Evolutionary conservation across 2,113 vertebrate species (phyloP), one percentile per base, ranked within the genome.

Genomic region (Sceloporus undulatus): DNA sequence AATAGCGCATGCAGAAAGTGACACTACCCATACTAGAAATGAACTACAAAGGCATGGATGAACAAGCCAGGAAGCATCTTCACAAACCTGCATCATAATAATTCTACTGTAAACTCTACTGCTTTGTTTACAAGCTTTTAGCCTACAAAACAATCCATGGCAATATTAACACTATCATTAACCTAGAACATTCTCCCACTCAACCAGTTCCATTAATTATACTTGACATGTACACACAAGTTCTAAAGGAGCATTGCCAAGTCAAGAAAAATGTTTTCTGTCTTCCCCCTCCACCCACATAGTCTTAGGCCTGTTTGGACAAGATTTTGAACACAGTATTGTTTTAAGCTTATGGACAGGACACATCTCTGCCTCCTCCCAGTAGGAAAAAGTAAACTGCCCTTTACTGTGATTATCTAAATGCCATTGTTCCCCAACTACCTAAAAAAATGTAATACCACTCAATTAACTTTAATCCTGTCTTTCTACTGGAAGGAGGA

Each of bases 251-350:
- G 34, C 56, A n/a, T 34, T 14, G 0, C 0, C 29, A 54, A 52
- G 23, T 27, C 11, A 48, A 66, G 42, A 34, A 19, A 23, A 19
- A 66, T 10, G 21, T 66, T 34, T 18, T 14, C 27, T 29, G 2
- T 11, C 34, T 75, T 7, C 29, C 59, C 81, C 0, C 13, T 19
- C 25, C 71, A 34, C 4, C 48, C 21, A 23, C 65, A 76, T 27
- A 34, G 5, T 0, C 0, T 86, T 16, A 11, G 42, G n/a, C 10
- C 42, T 2, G 0, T 14, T 0, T 0, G 40, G 25, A 76, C 54
- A 85, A 23, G 27, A 85, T 21, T 42, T 65, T 76, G 14, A 85
- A 75, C 25, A 40, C 54, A 76, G 14, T 65, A 56, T 54, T 74
- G 8, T 54, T 18, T 84, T n/a, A 52, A 56, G 48, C 19, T 56